Percentiles rank a stretch among this genome's conserved stretches.
Evolutionary conservation across 1,140 invertebrate genomes (phyloP).

Genomic region (Grapholita molesta): DNA sequence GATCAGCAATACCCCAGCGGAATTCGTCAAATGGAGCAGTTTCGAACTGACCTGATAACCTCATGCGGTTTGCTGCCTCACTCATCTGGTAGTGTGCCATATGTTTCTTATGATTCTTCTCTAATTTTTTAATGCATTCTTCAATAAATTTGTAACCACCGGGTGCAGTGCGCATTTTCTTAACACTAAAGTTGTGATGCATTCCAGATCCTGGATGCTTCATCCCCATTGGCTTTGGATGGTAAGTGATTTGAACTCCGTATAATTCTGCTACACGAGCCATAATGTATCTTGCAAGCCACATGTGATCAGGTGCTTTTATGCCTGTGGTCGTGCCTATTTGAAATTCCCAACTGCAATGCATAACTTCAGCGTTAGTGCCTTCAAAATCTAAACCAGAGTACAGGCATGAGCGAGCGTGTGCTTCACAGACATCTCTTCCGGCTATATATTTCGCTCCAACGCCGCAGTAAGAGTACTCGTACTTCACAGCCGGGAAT

Average conservation of each 20-base stretch:
- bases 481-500: conserved; percentile 80
- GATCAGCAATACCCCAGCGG: conserved; percentile 85
- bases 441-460: conserved; percentile 94
- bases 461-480: conserved; percentile 88
- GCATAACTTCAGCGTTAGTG: conserved; percentile 98
- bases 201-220: conserved; percentile 98
- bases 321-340: conserved; percentile 93
- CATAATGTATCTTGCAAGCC: conserved; percentile 92
- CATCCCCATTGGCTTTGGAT: conserved; percentile 93
- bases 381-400: conserved; percentile 94
- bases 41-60: conserved; percentile 92
- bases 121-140: conserved; percentile 89
- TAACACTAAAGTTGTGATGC: conserved; percentile 94
- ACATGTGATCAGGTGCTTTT: conserved; percentile 92
- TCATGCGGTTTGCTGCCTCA: conserved; percentile 89
- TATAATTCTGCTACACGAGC: conserved; percentile 94
- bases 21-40: conserved; percentile 93
- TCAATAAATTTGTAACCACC: conserved; percentile 87
- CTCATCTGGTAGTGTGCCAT: conserved; percentile 94
- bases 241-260: conserved; percentile 90
- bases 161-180: conserved; percentile 87
- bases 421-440: conserved; percentile 91
- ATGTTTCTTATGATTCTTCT: conserved; percentile 90
- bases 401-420: conserved; percentile 86
- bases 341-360: conserved; percentile 87